phyloP scores from a whole-genome alignment of 2,888 invertebrate species.

The Hermaeophaga mercurialis region DNA sequence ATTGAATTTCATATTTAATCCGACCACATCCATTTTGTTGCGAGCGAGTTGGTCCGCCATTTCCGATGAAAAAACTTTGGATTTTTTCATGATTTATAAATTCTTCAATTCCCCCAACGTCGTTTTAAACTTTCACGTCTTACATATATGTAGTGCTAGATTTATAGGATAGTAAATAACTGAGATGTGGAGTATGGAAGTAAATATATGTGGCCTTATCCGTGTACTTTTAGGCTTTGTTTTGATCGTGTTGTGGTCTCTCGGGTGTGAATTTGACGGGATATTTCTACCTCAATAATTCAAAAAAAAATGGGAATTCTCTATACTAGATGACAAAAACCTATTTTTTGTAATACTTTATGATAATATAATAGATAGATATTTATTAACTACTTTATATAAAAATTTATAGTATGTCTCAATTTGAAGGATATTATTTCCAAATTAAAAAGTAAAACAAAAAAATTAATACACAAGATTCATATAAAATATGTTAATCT shows the following conservation, averaged over 20 bases:
- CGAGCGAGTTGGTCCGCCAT: slow-evolving; percentile 34
- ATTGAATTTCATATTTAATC: slow-evolving; percentile 44
- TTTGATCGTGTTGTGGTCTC: slow-evolving; percentile 3
- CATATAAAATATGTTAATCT: too few relatives aligned
- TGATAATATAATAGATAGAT: too few relatives aligned
- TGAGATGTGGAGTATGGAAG: slow-evolving; percentile 42
- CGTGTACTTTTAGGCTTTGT: slow-evolving; percentile 26
- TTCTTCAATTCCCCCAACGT: slow-evolving; percentile 46
- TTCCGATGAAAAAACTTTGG: slow-evolving; percentile 28
- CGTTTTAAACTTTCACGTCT: slow-evolving; percentile 49
- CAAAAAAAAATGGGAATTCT: too few relatives aligned
- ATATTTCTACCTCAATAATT: too few relatives aligned
- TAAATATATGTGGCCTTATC: slow-evolving; percentile 42
- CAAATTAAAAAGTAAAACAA: too few relatives aligned
- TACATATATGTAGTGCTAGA: slow-evolving; percentile 50
- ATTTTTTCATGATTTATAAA: slow-evolving; percentile 49
- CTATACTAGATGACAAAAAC: too few relatives aligned
- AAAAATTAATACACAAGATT: too few relatives aligned
- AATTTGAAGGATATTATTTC: too few relatives aligned
- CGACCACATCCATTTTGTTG: slow-evolving; percentile 36
- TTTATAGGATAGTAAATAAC: slow-evolving; percentile 53
- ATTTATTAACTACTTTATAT: too few relatives aligned
- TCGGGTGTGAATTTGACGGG: too few relatives aligned
- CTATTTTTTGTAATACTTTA: too few relatives aligned
- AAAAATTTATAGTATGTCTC: too few relatives aligned